These are phyloP conservation scores for Calameuta pallipes DNA, from an alignment of 2,888 invertebrate species.

Conservation along the genomic window DNA sequence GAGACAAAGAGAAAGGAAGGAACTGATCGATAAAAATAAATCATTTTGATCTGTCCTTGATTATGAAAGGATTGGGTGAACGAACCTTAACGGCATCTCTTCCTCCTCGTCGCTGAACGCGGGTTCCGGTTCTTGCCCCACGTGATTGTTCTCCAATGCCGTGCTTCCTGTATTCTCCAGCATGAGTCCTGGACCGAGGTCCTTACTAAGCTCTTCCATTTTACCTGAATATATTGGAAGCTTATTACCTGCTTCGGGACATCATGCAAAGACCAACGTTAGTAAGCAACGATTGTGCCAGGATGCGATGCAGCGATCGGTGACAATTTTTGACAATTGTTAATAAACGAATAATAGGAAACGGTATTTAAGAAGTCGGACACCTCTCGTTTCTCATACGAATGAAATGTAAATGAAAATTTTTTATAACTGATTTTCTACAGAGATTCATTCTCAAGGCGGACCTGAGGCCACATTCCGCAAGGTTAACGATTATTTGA, in stretches of 20 bases:
- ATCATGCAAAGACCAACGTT: slow-evolving; percentile 56
- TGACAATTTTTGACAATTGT: not conserved
- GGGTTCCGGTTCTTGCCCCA: slow-evolving; percentile 74
- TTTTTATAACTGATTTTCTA: not conserved
- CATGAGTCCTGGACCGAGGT: slow-evolving; percentile 51
- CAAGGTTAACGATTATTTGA: not conserved
- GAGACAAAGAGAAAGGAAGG: not conserved
- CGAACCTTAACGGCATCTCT: slow-evolving; percentile 66
- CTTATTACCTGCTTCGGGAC: slow-evolving; percentile 60
- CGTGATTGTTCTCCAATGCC: slow-evolving; percentile 66
- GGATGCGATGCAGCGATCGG: not conserved
- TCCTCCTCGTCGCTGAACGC: slow-evolving; percentile 91
- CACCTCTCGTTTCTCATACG: not conserved
- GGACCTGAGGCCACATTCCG: not conserved
- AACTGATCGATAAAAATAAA: not conserved
- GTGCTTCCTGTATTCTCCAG: slow-evolving; percentile 49
- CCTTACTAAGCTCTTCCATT: slow-evolving; percentile 63
- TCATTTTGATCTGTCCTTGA: not conserved
- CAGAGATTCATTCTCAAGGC: not conserved
- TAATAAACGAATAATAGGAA: not conserved
- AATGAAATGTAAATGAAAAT: not conserved
- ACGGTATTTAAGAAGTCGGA: not conserved
- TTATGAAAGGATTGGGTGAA: not conserved
- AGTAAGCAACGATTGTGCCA: slow-evolving; percentile 46
- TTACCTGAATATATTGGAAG: slow-evolving; percentile 64